Conservation (phyloP, 2,888 invertebrate species). For the Ptilodon capucinus region DNA sequence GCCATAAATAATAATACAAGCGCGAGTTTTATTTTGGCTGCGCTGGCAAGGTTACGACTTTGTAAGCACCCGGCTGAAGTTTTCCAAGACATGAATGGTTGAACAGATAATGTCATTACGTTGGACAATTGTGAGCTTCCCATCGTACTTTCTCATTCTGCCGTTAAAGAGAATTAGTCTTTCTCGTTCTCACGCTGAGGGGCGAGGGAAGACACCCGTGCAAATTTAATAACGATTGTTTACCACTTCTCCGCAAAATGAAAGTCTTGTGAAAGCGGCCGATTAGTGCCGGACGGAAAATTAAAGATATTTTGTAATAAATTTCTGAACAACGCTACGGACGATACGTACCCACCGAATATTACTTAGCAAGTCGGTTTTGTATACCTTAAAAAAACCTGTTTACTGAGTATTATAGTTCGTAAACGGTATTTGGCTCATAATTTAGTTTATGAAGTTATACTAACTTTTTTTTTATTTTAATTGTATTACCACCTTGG, state of each 20-base stretch:
- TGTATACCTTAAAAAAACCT: constrained; percentile 4
- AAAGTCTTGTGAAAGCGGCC: constrained; percentile 62
- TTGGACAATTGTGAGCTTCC: constrained; percentile 59
- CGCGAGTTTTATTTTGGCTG: constrained; percentile 53
- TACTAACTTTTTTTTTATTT: not conserved
- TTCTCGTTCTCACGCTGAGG: constrained; percentile 57
- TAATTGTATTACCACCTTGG: too few relatives aligned
- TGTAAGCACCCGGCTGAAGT: constrained; percentile 55
- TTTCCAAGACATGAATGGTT: constrained; percentile 56
- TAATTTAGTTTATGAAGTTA: not conserved
- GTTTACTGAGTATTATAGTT: not conserved
- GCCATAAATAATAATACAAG: constrained; percentile 46
- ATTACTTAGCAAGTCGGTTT: constrained; percentile 15
- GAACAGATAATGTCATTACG: constrained; percentile 65
- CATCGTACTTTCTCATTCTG: constrained; percentile 51
- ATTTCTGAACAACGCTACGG: constrained; percentile 24
- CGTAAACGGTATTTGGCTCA: not conserved
- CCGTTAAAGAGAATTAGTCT: constrained; percentile 51
- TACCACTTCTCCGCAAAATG: constrained; percentile 71
- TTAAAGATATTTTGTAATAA: constrained; percentile 36
- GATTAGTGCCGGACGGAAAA: constrained; percentile 54
- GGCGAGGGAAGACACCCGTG: constrained; percentile 69
- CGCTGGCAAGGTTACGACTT: constrained; percentile 51
- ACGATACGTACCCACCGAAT: constrained; percentile 14
- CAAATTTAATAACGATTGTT: constrained; percentile 81